A percentile compares a stretch with the other conserved stretches of the same genome.
These are phyloP conservation scores for Ricordea florida DNA, from an alignment of 92 coral and sea anemone species.

Conservation along the genomic window DNA sequence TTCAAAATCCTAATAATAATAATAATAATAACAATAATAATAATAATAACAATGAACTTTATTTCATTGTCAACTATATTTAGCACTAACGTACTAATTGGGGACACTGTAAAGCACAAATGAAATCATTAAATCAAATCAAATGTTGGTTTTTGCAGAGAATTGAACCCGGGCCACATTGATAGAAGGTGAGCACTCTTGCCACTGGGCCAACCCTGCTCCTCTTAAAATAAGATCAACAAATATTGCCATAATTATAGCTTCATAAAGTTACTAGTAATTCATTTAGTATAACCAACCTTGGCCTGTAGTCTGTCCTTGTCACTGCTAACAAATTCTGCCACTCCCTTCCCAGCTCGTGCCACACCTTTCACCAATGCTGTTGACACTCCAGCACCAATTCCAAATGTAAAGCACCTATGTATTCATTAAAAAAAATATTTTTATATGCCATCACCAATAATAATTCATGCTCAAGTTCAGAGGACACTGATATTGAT, in stretches of 20 bases:
- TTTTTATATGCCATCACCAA: too few species aligned
- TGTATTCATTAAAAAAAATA: background rate
- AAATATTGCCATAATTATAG: too few species aligned
- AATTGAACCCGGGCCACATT: too few species aligned
- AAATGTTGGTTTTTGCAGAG: background rate
- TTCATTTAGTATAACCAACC: too few species aligned
- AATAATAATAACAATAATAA: background rate
- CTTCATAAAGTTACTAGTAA: too few species aligned
- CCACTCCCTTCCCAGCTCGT: conserved; percentile 60
- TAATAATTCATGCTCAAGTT: too few species aligned
- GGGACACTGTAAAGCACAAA: background rate
- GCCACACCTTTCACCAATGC: conserved; percentile 70
- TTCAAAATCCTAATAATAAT: background rate
- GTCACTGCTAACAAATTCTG: conserved; percentile 69
- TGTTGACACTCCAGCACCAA: conserved; percentile 67
- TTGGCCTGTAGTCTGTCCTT: too few species aligned
- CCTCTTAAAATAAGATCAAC: too few species aligned
- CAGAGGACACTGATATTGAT: too few species aligned
- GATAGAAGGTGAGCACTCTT: too few species aligned
- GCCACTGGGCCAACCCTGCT: too few species aligned
- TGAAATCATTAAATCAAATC: background rate
- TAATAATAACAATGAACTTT: background rate
- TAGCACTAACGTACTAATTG: background rate
- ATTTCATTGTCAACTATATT: background rate
- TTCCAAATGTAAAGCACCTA: conserved; percentile 71